These are phyloP conservation scores for Brachypterus glaber DNA, from an alignment of 2,888 invertebrate species.

Conservation along the genomic window DNA sequence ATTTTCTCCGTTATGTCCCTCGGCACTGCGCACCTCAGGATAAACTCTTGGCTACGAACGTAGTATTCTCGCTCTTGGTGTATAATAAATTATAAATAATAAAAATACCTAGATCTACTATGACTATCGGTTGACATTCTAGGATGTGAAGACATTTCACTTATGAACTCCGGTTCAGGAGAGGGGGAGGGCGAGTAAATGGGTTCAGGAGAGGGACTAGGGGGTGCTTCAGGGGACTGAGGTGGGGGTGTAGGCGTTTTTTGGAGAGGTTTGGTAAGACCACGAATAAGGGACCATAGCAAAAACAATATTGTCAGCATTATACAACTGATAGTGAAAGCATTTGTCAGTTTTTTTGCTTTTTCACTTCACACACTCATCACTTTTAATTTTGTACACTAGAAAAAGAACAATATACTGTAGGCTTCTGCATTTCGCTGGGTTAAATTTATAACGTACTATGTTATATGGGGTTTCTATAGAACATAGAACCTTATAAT, in stretches of 20 bases:
- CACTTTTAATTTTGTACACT: not conserved
- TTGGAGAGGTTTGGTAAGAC: constrained; percentile 38
- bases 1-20: too few species aligned
- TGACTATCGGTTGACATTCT: constrained; percentile 34
- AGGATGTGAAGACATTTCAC: constrained; percentile 32
- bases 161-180: constrained; percentile 34
- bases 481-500: too few species aligned
- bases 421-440: too few species aligned
- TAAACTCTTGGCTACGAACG: too few species aligned
- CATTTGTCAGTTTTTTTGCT: not conserved
- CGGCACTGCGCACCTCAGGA: too few species aligned
- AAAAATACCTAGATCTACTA: constrained; percentile 33
- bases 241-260: constrained; percentile 36
- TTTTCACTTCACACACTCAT: too few species aligned
- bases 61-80: too few species aligned
- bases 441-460: too few species aligned
- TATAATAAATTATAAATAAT: too few species aligned
- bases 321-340: too few species aligned
- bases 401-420: too few species aligned
- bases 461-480: too few species aligned
- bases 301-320: constrained; percentile 56
- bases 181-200: constrained; percentile 28
- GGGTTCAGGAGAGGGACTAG: constrained; percentile 35
- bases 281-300: constrained; percentile 54
- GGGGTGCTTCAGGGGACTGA: constrained; percentile 42